These are phyloP conservation scores for Teleopsis dalmanni DNA, from an alignment of 1,140 invertebrate genomes.

Conservation along the genomic window DNA sequence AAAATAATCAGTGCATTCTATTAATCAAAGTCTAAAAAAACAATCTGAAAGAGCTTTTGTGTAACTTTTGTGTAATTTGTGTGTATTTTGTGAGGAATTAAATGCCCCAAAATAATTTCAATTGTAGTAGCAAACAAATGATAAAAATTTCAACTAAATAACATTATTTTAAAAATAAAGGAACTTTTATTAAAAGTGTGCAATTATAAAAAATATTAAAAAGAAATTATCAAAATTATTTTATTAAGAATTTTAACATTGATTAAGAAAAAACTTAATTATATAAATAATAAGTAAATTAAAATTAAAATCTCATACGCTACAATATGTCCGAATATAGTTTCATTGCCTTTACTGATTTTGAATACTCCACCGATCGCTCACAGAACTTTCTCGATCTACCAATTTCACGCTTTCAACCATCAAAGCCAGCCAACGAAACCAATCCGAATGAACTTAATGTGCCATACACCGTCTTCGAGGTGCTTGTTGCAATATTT, in stretches of 20 bases:
- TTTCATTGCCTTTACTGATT: slow-evolving; percentile 32
- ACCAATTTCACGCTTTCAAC: slow-evolving; percentile 18
- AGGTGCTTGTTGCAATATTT: slow-evolving; percentile 70
- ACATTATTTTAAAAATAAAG: no score
- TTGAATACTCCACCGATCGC: slow-evolving; percentile 22
- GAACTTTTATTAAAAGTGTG: no score
- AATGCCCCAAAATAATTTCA: no score
- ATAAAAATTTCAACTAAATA: no score
- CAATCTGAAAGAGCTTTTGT: no score
- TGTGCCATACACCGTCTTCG: slow-evolving; percentile 50
- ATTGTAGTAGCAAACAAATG: no score
- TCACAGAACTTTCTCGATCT: slow-evolving; percentile 24
- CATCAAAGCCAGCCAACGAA: slow-evolving; percentile 10
- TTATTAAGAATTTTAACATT: not conserved
- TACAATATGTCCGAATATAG: slow-evolving; percentile 37
- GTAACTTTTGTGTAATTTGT: no score
- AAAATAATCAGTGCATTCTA: no score
- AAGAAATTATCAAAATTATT: not conserved
- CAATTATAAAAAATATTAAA: no score
- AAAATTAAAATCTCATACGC: not conserved
- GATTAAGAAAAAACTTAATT: not conserved
- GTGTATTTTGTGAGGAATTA: no score
- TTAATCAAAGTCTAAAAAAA: no score
- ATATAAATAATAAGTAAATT: not conserved
- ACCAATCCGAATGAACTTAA: slow-evolving; percentile 30